Base-by-base conservation (phyloP, 1,140 invertebrate genomes). In the Papilio dardanus region DNA sequence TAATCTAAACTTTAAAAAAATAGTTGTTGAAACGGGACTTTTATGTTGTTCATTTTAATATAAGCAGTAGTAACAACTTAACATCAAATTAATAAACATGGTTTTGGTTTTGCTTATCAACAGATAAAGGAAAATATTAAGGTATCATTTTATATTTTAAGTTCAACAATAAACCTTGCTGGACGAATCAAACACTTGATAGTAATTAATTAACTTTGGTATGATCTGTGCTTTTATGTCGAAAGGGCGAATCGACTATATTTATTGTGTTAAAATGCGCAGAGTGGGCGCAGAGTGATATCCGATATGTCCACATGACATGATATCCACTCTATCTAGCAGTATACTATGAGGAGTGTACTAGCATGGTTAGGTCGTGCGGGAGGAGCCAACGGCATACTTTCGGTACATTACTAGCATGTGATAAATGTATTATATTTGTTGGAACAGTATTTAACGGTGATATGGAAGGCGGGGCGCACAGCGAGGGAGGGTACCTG, bases 401-500 rank as follows among this genome's bases (percentile, higher is more conserved):
- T 19, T 5, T 46, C 3, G n/a, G 5, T n/a, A 16, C n/a, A n/a
- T n/a, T 46, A n/a, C 5, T 46, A n/a, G 42, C 7, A n/a, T 19
- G 42, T 46, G 24, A 62, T 28, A 30, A 28, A 62, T 62, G 24
- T 62, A 62, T 62, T 62, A n/a, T 62, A 62, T 58, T 66, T 19
- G 35, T 77, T 62, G 30, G 37, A 82, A 71, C 76, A 75, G 74
- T 71, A 77, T 50, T 83, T 71, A 81, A 86, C 79, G 79, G 88
- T 74, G 80, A 83, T 71, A 28, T 80, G 35, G 81, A 81, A 67
- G 79, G 77, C 68, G 76, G 66, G 19, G 33, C 69, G 42, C 76
- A 42, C 35, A 40, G 76, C 79, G 90, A 89, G n/a, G 88, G 83
- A 58, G 88, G 92, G 3, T 94, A 92, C 82, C 79, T 94, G 74